Base-by-base conservation (phyloP, 2,888 invertebrate genomes). In the Tachina lurida region DNA sequence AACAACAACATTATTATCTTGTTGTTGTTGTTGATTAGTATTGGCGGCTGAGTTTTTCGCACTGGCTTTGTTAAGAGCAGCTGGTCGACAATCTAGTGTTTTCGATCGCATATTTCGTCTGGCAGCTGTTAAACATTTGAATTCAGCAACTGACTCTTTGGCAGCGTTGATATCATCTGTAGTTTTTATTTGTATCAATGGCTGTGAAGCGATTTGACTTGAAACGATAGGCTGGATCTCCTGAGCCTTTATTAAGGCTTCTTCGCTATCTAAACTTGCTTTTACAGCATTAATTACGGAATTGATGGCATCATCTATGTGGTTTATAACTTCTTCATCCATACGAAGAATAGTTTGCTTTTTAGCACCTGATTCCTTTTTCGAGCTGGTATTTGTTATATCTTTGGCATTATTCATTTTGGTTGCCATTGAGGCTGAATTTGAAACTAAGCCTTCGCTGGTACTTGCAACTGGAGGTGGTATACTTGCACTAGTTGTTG, bases 221-320 rank as follows among this genome's bases (percentile, higher is more conserved):
- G 31, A 9, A 22, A 45, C 10, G 3, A n/a, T 9, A 31, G 31
- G 7, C 31, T 31, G 31, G 12, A 73, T n/a, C 9, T 77, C 65
- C 17, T 77, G 52, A 1, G 81, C 65, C 31, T 85, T 87, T 70
- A 82, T 87, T 70, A 82, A 58, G 15, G 82, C 84, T 78, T 88
- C 88, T 17, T 90, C 89, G 17, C 87, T 88, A 17, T 89, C 88
- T 58, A 90, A 73, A 65, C 89, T 89, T 10, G 87, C 91, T 60
- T 90, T 90, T 3, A 90, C 91, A 5, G 91, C 91, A 87, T 90
- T 84, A n/a, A 91, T 90, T 0, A 91, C 91, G 0, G 91, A 91
- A 54, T 91, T 91, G 41, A 91, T 91, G 70, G 91, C 91, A 87
- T 91, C 91, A 62, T 91, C 91, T 62, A 91, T 91, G 60, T 91